Evolutionary conservation across 2,888 invertebrate genomes (phyloP).

Genomic region (Cryptocephalus moraei): DNA sequence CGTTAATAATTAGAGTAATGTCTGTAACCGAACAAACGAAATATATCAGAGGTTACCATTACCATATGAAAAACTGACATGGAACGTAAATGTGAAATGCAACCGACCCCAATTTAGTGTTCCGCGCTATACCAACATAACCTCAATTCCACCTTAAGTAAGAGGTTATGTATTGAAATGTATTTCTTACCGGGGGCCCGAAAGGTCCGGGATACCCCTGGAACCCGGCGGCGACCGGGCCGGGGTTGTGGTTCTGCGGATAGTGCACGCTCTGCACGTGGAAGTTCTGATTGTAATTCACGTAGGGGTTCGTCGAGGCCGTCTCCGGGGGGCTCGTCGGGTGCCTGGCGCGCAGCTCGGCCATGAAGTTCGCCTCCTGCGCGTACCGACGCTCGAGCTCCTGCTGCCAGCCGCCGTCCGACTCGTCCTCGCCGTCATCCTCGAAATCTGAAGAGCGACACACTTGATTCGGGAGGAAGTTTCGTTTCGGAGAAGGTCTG

Average conservation of each 20-base stretch:
- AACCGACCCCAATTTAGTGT: too few species aligned
- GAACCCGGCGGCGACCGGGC: conserved; percentile 12
- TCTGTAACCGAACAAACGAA: too few species aligned
- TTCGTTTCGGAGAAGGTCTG: too few species aligned
- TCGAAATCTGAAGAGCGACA: conserved; percentile 49
- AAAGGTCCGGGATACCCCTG: conserved; percentile 22
- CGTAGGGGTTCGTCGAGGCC: conserved; percentile 15
- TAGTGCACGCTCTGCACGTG: conserved; percentile 20
- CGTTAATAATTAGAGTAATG: too few species aligned
- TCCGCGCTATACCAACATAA: too few species aligned
- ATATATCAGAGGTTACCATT: too few species aligned
- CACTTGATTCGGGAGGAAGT: not conserved
- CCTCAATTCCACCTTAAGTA: too few species aligned
- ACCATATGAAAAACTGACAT: too few species aligned
- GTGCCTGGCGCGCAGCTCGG: conserved; percentile 45
- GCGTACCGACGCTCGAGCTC: conserved; percentile 48
- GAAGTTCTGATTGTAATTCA: conserved; percentile 19
- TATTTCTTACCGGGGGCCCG: conserved; percentile 4
- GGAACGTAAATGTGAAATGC: too few species aligned
- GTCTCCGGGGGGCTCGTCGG: conserved; percentile 34
- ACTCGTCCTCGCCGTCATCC: conserved; percentile 56
- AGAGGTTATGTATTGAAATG: too few species aligned
- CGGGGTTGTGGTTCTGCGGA: conserved; percentile 17
- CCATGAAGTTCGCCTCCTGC: conserved; percentile 48
- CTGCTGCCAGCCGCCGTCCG: conserved; percentile 47